These are phyloP conservation scores for Blastobasis adustella DNA, from an alignment of 2,888 invertebrate genomes.

Conservation along the genomic window DNA sequence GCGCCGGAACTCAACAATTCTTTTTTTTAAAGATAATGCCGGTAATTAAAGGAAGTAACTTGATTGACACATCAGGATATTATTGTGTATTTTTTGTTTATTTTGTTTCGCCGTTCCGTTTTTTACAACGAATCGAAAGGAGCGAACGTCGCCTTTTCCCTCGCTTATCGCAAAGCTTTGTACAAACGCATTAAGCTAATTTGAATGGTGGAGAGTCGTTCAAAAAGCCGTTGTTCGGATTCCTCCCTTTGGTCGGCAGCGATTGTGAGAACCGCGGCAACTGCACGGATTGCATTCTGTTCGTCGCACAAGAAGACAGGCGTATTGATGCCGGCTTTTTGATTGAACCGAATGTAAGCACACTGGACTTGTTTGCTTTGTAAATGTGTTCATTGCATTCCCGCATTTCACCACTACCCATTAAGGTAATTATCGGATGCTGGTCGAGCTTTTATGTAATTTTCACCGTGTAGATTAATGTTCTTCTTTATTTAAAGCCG, in stretches of 20 bases:
- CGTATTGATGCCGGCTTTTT: slow-evolving; percentile 55
- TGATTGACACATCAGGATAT: slow-evolving; percentile 16
- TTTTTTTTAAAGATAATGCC: slow-evolving; percentile 28
- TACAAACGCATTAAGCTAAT: slow-evolving; percentile 71
- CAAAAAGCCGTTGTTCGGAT: slow-evolving; percentile 69
- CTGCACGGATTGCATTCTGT: slow-evolving; percentile 59
- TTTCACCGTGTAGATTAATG: background rate
- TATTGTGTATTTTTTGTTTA: slow-evolving; percentile 17
- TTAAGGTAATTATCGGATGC: background rate
- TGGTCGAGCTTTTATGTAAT: background rate
- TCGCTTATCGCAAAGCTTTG: slow-evolving; percentile 67
- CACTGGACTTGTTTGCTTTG: slow-evolving; percentile 30
- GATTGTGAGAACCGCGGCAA: slow-evolving; percentile 55
- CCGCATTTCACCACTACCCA: background rate
- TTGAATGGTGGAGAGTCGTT: slow-evolving; percentile 65
- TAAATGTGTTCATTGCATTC: slow-evolving; percentile 37
- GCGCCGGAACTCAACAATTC: slow-evolving; percentile 57
- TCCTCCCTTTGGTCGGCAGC: slow-evolving; percentile 54
- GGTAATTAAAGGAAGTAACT: slow-evolving; percentile 4
- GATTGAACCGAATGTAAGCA: slow-evolving; percentile 40
- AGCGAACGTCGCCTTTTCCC: slow-evolving; percentile 37
- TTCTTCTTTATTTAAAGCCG: background rate
- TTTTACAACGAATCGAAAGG: slow-evolving; percentile 38
- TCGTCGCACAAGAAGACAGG: slow-evolving; percentile 53
- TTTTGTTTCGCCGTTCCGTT: slow-evolving; percentile 29